Evolutionary conservation across 1,140 invertebrate genomes (phyloP), one percentile per base, ranked within the genome.

Genomic region (Spodoptera litura): DNA sequence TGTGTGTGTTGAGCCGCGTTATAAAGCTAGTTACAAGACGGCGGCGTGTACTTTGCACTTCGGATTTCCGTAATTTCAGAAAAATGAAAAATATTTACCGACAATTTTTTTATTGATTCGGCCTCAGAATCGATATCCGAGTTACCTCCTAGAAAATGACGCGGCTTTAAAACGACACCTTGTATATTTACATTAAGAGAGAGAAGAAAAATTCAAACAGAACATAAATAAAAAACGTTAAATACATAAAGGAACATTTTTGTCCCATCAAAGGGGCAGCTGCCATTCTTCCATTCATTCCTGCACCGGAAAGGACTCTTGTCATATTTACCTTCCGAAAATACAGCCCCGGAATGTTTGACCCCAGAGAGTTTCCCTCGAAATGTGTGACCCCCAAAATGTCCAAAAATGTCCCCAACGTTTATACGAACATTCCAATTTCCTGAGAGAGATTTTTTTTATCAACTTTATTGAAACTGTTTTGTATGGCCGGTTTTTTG

Each of bases 351-450:
- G 27, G 15, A 31, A 20, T 64, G 49, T 38, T n/a, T 75, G 59
- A 75, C 44, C 59, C 51, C 38, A n/a, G 20, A 52, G 25, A 70
- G 31, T 31, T 31, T 0, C 31, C 38, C 25, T 35, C 13, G 27
- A 20, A 31, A 20, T 64, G 49, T 38, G n/a, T 75, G 59, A 75
- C 25, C 59, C 44, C 51, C 38, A n/a, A 52, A 51, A 70, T 53
- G 25, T 27, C 44, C 61, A 15, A 55, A 49, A 62, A 51, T 51
- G 44, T 51, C 73, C 59, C 12, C 44, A 10, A 49, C 15, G 53
- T 75, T 75, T 62, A 35, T 59, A 59, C 51, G 58, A 75, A 64
- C 73, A 75, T 75, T 75, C 49, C 73, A 75, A 75, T 75, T 75
- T 75, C 73, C 73, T 75, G 59, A 13, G 15, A 35, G 4, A 75